Base-by-base conservation (phyloP, 2,113 vertebrate species). In the Leucopternis melanops region DNA sequence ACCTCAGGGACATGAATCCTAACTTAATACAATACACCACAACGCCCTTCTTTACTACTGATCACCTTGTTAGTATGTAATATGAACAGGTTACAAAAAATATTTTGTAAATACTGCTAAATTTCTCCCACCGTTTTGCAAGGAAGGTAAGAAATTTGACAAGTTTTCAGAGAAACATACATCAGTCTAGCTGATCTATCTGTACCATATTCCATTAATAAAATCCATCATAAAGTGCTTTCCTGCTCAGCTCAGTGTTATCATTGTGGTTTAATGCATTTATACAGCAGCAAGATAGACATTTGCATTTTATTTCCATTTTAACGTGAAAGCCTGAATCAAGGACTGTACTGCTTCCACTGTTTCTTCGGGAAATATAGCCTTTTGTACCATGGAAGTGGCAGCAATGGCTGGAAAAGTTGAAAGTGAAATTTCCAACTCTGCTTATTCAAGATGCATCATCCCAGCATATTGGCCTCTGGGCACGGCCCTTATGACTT, bases 401-500 rank as follows among this genome's bases (percentile, higher is more conserved):
- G 81, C 94, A 96, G 87, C 11, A 0, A 40, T 0, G 0, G 49
- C 0, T 82, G 93, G 93, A 95, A 96, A 96, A 95, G 34, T 7
- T 72, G 70, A 54, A 96, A 95, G 84, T n/a, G 57, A 55, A 85
- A 32, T 91, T 95, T 95, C 90, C 84, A 95, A 2, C 71, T 66
- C 58, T 55, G 32, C 54, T 90, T 59, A 61, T 66, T 92, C 36
- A 66, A 55, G 63, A 84, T 10, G 57, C 70, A 87, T 52, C 79
- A 40, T 25, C 69, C 81, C 81, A 91, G 65, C 69, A 36, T 4
- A 26, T 0, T 23, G 59, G 82, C 55, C 82, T 80, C 86, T 12
- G 32, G 91, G 77, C 86, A 88, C 40, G 67, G 57, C n/a, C 54
- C 26, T 67, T 10, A 22, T 5, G 72, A 83, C 50, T 91, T 42